phyloP scores from a whole-genome alignment of 2,888 invertebrate genomes.

The Drosophila macrospina region DNA sequence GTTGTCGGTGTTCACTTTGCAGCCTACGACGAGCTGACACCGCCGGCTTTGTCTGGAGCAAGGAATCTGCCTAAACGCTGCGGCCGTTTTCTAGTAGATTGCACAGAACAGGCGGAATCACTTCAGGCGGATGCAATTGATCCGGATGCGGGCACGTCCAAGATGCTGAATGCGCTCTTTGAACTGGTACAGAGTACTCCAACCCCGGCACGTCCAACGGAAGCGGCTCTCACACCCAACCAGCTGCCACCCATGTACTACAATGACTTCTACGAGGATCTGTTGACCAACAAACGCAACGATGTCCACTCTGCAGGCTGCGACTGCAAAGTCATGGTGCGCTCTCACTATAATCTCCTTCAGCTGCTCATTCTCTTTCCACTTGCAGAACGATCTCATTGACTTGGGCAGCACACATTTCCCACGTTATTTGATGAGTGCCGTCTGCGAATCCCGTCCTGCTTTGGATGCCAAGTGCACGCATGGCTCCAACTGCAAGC shows the following conservation, averaged over 20 bases:
- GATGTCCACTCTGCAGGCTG: constrained; percentile 78
- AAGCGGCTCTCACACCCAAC: constrained; percentile 47
- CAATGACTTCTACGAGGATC: constrained; percentile 77
- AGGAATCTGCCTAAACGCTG: constrained; percentile 43
- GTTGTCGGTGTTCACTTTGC: constrained; percentile 41
- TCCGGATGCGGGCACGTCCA: constrained; percentile 46
- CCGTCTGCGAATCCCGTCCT: constrained; percentile 81
- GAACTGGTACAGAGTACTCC: constrained; percentile 43
- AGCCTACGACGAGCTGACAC: constrained; percentile 51
- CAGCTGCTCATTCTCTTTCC: not conserved
- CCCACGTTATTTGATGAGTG: constrained; percentile 83
- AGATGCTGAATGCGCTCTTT: constrained; percentile 64
- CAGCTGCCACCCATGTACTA: constrained; percentile 73
- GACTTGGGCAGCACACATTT: constrained; percentile 83
- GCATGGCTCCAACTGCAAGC: constrained; percentile 82
- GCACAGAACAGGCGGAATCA: constrained; percentile 11
- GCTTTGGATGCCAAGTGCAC: constrained; percentile 77
- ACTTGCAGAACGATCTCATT: constrained; percentile 78
- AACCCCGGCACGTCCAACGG: constrained; percentile 33
- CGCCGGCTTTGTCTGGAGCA: constrained; percentile 4
- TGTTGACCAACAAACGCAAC: constrained; percentile 66
- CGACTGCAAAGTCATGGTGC: constrained; percentile 84
- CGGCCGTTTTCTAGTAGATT: constrained; percentile 45
- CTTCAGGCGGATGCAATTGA: constrained; percentile 1
- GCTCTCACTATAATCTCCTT: constrained; percentile 6